Evolutionary conservation across 2,113 vertebrate genomes (phyloP).

Genomic region (Mobula hypostoma): DNA sequence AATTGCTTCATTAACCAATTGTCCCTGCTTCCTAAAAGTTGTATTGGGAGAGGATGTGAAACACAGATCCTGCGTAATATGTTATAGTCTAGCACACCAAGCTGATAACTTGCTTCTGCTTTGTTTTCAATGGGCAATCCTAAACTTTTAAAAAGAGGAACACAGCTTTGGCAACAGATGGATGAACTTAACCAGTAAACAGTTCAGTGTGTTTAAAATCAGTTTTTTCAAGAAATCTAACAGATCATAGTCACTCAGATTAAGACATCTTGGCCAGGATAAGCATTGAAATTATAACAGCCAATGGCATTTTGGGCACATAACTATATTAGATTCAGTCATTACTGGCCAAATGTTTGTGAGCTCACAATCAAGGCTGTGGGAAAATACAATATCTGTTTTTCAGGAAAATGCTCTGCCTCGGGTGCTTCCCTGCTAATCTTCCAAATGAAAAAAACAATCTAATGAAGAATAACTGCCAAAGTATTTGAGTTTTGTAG

Average conservation of each 20-base stretch:
- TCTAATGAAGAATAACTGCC: neutral
- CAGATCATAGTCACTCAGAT: neutral
- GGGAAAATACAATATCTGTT: conserved; percentile 26
- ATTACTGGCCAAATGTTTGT: conserved; percentile 15
- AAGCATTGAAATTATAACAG: conserved; percentile 6
- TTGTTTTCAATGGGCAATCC: neutral
- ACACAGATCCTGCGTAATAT: neutral
- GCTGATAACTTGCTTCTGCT: neutral
- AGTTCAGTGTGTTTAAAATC: neutral
- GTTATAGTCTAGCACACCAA: neutral
- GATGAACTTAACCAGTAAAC: neutral
- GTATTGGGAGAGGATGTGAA: too few species aligned
- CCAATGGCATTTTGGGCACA: conserved; percentile 16
- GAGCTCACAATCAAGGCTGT: neutral
- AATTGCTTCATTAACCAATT: neutral
- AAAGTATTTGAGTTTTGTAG: neutral
- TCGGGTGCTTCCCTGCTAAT: conserved; percentile 21
- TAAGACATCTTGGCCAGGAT: conserved; percentile 10
- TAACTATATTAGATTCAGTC: conserved; percentile 19
- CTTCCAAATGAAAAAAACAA: conserved; percentile 19
- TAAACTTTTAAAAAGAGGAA: neutral
- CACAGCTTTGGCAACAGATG: neutral
- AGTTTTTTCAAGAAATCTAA: neutral
- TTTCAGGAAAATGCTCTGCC: conserved; percentile 26
- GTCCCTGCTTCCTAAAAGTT: neutral